Evolutionary conservation across 2,888 invertebrate species (phyloP), one percentile per base, ranked within the genome.

Genomic region (Drosophila eohydei): DNA sequence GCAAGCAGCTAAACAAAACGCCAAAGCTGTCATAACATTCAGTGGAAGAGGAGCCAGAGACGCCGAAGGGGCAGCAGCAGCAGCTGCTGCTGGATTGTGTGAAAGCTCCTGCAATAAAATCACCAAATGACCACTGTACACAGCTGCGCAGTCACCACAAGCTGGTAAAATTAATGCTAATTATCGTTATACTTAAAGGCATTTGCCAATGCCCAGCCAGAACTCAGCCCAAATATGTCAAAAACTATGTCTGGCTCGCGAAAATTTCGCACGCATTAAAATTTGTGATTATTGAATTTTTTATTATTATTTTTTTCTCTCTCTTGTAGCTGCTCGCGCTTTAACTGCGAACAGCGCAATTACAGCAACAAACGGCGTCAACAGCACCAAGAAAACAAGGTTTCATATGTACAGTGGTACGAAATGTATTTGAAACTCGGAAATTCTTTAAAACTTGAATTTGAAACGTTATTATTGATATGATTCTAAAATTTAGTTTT

Each of bases 271-370:
- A 78, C 75, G 54, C 85, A 90, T 89, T 73, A 87, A 90, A 87
- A 72, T 89, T 87, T 87, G 85, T 78, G 84, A 81, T 90, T 87
- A 87, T 90, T 90, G 87, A 87, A 82, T 80, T 89, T 81, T 79
- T 81, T 85, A 73, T 74, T 55, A 56, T 72, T 51, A 40, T 65
- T 36, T 68, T 63, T 62, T 14, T 14, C n/a, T 28, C 28, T 26
- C 14, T 46, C 28, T 7, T n/a, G 4, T 41, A 50, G 48, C 57
- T 60, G 62, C 38, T 41, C 60, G 67, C 52, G 44, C 65, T 51
- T 66, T 61, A 69, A 64, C 69, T 57, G 65, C 75, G 64, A 74
- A 43, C 56, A 61, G 51, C 59, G 60, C 51, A 66, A 67, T 56
- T 48, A 56, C 65, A 72, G 66, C 60, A 56, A 65, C 50, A 43